These are phyloP conservation scores for Knipowitschia caucasica DNA, from an alignment of 2,797 vertebrate species.

Conservation along the genomic window DNA sequence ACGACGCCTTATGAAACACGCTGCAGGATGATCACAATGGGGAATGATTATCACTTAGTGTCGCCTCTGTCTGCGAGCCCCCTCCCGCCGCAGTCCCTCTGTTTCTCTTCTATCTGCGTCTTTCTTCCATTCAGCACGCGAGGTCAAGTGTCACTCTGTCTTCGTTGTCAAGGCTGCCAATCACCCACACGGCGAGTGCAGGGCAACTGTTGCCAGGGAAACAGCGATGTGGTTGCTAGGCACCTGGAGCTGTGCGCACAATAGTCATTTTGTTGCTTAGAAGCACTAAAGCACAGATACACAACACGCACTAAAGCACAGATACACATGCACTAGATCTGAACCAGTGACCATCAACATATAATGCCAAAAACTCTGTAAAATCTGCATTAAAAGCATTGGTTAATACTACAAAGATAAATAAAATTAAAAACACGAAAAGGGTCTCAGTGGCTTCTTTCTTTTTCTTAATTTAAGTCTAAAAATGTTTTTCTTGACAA, in stretches of 20 bases:
- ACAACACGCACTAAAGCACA: constrained; percentile 39
- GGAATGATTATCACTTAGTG: constrained; percentile 74
- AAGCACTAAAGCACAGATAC: constrained; percentile 47
- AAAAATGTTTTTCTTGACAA: too few species aligned
- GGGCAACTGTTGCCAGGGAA: constrained; percentile 84
- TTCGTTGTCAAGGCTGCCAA: constrained; percentile 78
- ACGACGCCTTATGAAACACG: constrained; percentile 66
- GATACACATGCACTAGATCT: too few species aligned
- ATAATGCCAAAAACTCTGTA: too few species aligned
- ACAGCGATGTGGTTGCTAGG: constrained; percentile 79
- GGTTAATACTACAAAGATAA: too few species aligned
- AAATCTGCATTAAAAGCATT: too few species aligned
- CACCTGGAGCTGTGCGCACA: constrained; percentile 78
- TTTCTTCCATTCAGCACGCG: constrained; percentile 70
- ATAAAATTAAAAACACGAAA: too few species aligned
- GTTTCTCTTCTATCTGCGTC: constrained; percentile 50
- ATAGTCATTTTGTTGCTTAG: constrained; percentile 78
- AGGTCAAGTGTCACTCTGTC: constrained; percentile 78
- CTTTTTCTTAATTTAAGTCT: too few species aligned
- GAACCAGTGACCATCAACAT: too few species aligned
- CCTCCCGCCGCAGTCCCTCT: constrained; percentile 51
- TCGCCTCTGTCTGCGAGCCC: constrained; percentile 55
- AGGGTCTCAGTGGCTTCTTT: too few species aligned
- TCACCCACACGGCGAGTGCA: constrained; percentile 75
- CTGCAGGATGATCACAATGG: constrained; percentile 72